phyloP scores from a whole-genome alignment of 2,113 vertebrate species.

The Ceyx margarethae region DNA sequence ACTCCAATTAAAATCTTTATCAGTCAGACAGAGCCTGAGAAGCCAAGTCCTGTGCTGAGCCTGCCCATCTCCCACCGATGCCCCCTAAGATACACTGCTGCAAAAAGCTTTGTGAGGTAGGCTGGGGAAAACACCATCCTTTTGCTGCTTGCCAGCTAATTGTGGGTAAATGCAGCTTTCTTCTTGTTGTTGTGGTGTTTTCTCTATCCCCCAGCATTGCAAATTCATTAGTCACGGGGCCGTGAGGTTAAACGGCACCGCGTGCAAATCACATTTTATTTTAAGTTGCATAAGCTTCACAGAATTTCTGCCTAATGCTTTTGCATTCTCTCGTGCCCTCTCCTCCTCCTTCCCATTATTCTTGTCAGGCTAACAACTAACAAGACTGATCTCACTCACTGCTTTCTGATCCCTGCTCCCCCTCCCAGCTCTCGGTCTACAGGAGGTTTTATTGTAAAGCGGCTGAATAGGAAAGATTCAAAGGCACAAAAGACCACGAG shows the following conservation, averaged over 20 bases:
- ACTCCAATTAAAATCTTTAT: slow-evolving; percentile 65
- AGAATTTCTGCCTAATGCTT: neutral
- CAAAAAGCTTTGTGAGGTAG: neutral
- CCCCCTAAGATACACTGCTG: neutral
- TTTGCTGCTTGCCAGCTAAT: neutral
- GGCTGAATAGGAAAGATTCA: neutral
- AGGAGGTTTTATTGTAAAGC: neutral
- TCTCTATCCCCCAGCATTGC: neutral
- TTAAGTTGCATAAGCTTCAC: neutral
- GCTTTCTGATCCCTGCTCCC: neutral
- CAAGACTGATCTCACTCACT: neutral
- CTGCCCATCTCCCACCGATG: neutral
- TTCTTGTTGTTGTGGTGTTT: neutral
- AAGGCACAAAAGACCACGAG: neutral
- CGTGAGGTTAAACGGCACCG: neutral
- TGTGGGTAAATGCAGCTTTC: neutral
- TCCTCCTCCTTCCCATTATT: slow-evolving; percentile 19
- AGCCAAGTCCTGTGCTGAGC: neutral
- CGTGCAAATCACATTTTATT: neutral
- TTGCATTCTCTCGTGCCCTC: neutral
- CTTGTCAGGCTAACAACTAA: neutral
- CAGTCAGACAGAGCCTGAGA: neutral
- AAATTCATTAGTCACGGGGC: slow-evolving; percentile 7
- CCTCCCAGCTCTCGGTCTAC: neutral
- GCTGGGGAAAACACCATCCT: fast-evolving